These are phyloP conservation scores for Gymnocephalus cernua DNA, from an alignment of 2,113 vertebrate species.

Conservation along the genomic window DNA sequence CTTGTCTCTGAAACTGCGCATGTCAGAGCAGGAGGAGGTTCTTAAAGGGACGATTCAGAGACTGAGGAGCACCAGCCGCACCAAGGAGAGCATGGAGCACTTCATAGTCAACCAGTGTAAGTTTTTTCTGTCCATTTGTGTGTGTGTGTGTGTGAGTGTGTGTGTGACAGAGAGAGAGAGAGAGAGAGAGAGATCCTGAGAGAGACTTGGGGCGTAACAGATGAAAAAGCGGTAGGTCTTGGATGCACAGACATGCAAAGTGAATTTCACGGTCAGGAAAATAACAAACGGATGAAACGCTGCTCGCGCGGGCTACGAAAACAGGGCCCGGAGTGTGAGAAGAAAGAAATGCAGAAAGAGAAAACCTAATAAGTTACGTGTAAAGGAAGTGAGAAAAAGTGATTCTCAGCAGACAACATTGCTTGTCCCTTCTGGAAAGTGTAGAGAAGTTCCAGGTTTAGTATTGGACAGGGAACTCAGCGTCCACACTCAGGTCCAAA, in stretches of 20 bases:
- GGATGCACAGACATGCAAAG: background rate
- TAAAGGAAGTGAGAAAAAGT: background rate
- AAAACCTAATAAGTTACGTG: conserved; percentile 16
- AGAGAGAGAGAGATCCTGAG: background rate
- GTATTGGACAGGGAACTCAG: background rate
- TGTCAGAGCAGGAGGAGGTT: conserved; percentile 88
- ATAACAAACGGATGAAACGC: no score
- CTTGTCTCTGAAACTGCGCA: conserved; percentile 82
- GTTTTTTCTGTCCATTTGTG: conserved; percentile 60
- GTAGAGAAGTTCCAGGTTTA: background rate
- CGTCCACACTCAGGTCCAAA: background rate
- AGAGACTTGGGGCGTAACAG: background rate
- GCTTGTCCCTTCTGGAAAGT: background rate
- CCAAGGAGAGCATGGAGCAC: conserved; percentile 94
- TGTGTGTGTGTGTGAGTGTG: background rate
- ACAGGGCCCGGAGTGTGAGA: background rate
- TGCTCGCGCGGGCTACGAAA: no score
- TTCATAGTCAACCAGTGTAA: conserved; percentile 93
- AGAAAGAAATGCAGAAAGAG: background rate
- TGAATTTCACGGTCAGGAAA: background rate
- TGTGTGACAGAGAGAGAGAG: background rate
- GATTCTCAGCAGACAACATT: conserved; percentile 4
- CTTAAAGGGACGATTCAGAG: conserved; percentile 85
- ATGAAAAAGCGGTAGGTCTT: background rate
- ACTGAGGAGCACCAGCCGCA: conserved; percentile 85